Base-by-base conservation (phyloP, 2,797 vertebrate species). In the Rhynchonycteris naso region DNA sequence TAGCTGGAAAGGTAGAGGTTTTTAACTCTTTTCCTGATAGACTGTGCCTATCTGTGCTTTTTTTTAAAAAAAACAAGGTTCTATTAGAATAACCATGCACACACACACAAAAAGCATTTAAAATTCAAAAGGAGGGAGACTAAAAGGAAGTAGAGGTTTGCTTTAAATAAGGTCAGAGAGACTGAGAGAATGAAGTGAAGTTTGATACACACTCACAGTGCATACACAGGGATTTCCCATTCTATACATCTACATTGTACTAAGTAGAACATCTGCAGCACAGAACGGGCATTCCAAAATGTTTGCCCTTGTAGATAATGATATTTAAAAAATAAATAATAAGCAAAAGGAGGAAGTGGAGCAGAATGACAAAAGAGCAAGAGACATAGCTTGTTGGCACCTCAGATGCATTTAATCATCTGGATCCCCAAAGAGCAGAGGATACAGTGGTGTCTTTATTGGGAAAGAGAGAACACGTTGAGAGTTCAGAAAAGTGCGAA, bases 11-110 rank as follows among this genome's bases (percentile, higher is more conserved):
- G 90, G 91, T 92, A 50, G 88, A 96, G 80, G 54, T 78, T 96
- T 96, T 97, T 94, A 97, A 97, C 92, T 93, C 93, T 95, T 97
- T 95, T 85, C 87, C 90, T 93, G 96, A 94, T 71, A 84, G 75
- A 85, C 22, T 80, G 33, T 22, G 63, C 4, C 52, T 93, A 38
- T 59, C 69, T 75, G 14, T 82, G 43, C 33, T 79, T 92, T 93
- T 47, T 69, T 43, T 43, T 69, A 52, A 88, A n/a, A n/a, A n/a
- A n/a, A n/a, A 88, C 33, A 92, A 86, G 33, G 38, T 56, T 83
- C 74, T 82, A 43, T 78, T 54, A 54, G 52, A 21, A 88, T 47
- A 61, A 86, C 7, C 43, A 75, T 56, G 79, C 72, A n/a, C 13
- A 47, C 16, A 63, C 10, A 47, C 56, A 2, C 33, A 85, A 75